Base-by-base conservation (phyloP, 2,797 vertebrate species). In the Pangasius krempfi region DNA sequence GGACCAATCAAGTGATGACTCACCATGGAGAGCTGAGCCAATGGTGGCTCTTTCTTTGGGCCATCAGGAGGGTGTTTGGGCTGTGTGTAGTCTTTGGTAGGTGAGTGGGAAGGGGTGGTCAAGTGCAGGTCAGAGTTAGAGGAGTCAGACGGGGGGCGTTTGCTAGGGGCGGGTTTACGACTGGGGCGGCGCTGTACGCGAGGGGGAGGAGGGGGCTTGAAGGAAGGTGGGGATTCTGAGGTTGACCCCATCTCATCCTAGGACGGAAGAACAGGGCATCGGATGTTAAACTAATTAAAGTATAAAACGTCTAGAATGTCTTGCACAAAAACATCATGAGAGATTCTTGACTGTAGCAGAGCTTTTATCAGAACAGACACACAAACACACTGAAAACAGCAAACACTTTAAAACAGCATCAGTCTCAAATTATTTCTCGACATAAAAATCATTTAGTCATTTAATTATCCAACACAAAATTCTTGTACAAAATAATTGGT, bases 201-300 rank as follows among this genome's bases (percentile, higher is more conserved):
- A 6, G 96, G 95, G 0, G 97, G 95, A 90, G 97, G 95, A 0
- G 96, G 97, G 73, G 96, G 97, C 91, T 96, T 97, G 95, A 97
- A 96, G 93, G 96, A 92, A 2, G 97, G 96, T 50, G 97, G 97
- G 37, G 96, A 95, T n/a, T 97, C 97, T 0, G 96, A 94, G 89
- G 95, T 91, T 89, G 96, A 91, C 14, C 95, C 96, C 90, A 98
- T 93, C 0, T 99, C 97, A 78, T 99, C 98, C 98, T 99, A 95
- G 93, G 95, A 96, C 91, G 94, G 95, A 93, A 93, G 92, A 89
- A 95, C 93, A 92, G 94, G 86, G 78, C 60, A 89, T 60, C 91
- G 94, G 89, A 93, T 91, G 91, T 89, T 91, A 92, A 33, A 86
- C 64, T 72, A 44, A 58, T n/a, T 47, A 5, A 62, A 62, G 27